phyloP scores from a whole-genome alignment of 2,888 invertebrate species.

The Sturmia bella region DNA sequence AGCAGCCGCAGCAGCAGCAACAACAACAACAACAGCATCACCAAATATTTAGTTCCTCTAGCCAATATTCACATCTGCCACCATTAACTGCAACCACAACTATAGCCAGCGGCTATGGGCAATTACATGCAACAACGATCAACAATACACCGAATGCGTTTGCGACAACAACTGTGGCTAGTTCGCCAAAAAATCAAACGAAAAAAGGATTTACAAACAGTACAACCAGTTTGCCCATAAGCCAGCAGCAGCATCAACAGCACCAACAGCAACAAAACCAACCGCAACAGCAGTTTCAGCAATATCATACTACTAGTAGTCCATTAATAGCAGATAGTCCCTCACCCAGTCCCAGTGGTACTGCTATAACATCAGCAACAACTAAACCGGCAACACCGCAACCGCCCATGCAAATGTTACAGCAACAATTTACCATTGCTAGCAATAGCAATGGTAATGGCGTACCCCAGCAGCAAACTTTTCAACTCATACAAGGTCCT shows the following conservation, averaged over 20 bases:
- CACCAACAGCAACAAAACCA: constrained; percentile 69
- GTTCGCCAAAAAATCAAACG: constrained; percentile 82
- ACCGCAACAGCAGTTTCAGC: constrained; percentile 78
- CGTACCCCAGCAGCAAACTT: constrained; percentile 77
- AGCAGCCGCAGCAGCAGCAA: constrained; percentile 69
- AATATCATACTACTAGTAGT: constrained; percentile 80
- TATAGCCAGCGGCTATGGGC: constrained; percentile 80
- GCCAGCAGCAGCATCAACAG: constrained; percentile 71
- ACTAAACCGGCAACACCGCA: constrained; percentile 78
- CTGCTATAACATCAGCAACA: constrained; percentile 75
- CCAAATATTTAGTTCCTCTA: constrained; percentile 78
- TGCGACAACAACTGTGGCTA: constrained; percentile 82
- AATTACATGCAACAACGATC: constrained; percentile 80
- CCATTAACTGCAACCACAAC: constrained; percentile 74
- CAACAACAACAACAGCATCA: constrained; percentile 75
- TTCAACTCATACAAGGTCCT: constrained; percentile 79
- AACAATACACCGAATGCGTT: constrained; percentile 80
- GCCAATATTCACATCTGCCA: constrained; percentile 70
- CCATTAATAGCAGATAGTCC: constrained; percentile 82
- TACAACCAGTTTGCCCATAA: constrained; percentile 71
- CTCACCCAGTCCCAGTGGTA: constrained; percentile 81
- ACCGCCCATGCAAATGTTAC: constrained; percentile 78
- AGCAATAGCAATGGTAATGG: constrained; percentile 69
- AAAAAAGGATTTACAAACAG: constrained; percentile 77
- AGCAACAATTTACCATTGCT: constrained; percentile 78